phyloP scores from a whole-genome alignment of 1,140 invertebrate species.

The Tetramorium simillimum region DNA sequence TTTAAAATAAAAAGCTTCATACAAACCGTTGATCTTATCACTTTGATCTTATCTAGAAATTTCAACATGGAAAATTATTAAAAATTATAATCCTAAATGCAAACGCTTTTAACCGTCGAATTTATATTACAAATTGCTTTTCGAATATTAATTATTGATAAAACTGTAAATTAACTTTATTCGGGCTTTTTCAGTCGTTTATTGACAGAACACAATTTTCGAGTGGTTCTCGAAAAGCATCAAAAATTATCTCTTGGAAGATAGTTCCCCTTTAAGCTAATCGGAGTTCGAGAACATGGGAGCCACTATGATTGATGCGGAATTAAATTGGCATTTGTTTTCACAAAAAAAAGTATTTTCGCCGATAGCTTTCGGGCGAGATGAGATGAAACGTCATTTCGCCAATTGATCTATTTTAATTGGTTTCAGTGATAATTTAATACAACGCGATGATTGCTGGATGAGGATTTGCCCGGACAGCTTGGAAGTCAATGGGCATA shows the following conservation, averaged over 20 bases:
- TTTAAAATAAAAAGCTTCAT: neutral
- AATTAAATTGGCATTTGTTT: constrained; percentile 57
- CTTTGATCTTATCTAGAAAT: neutral
- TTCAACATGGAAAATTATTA: neutral
- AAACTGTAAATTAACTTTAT: neutral
- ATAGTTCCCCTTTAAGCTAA: constrained; percentile 44
- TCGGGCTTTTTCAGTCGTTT: neutral
- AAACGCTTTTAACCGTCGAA: neutral
- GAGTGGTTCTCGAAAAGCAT: neutral
- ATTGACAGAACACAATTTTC: neutral
- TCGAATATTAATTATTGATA: neutral
- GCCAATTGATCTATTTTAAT: constrained; percentile 42
- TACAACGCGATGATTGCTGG: neutral
- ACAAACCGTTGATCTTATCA: neutral
- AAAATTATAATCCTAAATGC: neutral
- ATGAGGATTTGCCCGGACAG: constrained; percentile 27
- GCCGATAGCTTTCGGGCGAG: constrained; percentile 15
- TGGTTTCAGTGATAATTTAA: constrained; percentile 36
- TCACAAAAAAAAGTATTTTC: constrained; percentile 12
- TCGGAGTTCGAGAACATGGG: neutral
- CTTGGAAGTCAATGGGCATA: constrained; percentile 20
- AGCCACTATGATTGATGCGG: constrained; percentile 42
- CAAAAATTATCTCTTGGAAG: neutral
- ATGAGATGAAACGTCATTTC: constrained; percentile 39
- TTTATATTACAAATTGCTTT: neutral